These are phyloP conservation scores for Drosophila saltans DNA, from an alignment of 1,140 invertebrate genomes.

Conservation along the genomic window DNA sequence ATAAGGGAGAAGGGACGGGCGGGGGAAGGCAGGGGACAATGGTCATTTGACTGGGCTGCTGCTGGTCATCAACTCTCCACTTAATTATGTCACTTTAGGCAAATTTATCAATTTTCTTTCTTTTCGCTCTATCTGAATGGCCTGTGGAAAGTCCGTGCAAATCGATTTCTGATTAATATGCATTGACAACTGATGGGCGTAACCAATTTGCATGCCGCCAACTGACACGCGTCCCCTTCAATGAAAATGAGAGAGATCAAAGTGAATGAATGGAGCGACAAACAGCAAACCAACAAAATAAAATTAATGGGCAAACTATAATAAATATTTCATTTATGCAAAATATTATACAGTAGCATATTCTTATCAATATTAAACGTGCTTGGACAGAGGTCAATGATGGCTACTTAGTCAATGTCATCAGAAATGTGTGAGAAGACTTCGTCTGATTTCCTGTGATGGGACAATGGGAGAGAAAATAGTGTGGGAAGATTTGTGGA, in stretches of 20 bases:
- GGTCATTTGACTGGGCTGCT: constrained; percentile 27
- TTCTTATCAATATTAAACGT: constrained; percentile 51
- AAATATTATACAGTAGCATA: constrained; percentile 32
- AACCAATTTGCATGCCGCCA: constrained; percentile 67
- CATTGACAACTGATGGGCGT: constrained; percentile 68
- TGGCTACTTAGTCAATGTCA: constrained; percentile 62
- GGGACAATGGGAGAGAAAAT: background rate
- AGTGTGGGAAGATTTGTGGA: too few relatives aligned
- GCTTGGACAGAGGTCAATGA: constrained; percentile 79
- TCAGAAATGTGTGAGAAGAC: background rate
- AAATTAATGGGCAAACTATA: background rate
- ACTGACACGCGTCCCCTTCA: constrained; percentile 56
- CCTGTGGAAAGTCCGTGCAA: constrained; percentile 45
- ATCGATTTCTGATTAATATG: constrained; percentile 68
- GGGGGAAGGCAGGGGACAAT: constrained; percentile 16
- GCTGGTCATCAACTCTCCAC: constrained; percentile 44
- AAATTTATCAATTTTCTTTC: constrained; percentile 62
- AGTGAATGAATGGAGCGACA: constrained; percentile 18
- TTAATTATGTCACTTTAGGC: constrained; percentile 72
- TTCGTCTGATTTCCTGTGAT: background rate
- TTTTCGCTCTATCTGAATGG: background rate
- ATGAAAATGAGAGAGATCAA: constrained; percentile 24
- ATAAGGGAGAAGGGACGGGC: constrained; percentile 26
- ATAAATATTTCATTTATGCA: constrained; percentile 45
- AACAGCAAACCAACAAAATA: background rate